phyloP scores from a whole-genome alignment of 2,113 vertebrate genomes.

The Hippotragus niger region DNA sequence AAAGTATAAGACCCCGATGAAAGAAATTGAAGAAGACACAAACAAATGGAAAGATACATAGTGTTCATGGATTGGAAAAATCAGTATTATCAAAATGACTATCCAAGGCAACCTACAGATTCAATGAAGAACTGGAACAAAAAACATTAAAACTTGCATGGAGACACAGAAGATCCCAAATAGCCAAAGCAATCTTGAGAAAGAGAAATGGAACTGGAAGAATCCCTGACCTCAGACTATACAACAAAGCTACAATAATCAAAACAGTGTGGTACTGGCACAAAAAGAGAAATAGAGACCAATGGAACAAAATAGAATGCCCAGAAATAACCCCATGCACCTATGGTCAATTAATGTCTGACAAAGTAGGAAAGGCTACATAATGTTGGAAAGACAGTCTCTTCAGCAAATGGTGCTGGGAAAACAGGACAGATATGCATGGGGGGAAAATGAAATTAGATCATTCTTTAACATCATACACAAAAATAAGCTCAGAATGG shows the following conservation, averaged over 20 bases:
- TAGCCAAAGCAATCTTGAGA: not conserved
- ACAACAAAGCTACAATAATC: not conserved
- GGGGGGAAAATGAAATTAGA: not conserved
- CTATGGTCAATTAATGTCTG: not conserved
- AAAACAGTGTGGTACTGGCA: not conserved
- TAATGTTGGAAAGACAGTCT: not conserved
- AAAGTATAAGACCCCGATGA: not conserved
- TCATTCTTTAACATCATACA: not conserved
- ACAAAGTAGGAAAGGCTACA: not conserved
- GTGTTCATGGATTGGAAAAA: not conserved
- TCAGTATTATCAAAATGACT: not conserved
- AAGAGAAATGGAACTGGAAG: not conserved
- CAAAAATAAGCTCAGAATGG: not conserved
- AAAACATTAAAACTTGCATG: not conserved
- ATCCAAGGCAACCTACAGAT: not conserved
- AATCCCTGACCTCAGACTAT: not conserved
- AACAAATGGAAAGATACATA: not conserved
- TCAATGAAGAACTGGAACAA: not conserved
- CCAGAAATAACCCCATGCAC: not conserved
- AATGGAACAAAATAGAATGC: not conserved
- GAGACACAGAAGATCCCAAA: not conserved
- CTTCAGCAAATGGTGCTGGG: not conserved
- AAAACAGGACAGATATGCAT: not conserved
- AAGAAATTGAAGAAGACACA: not conserved
- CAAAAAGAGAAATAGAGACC: not conserved